A percentile compares a stretch with the other conserved stretches of the same genome.
These are phyloP conservation scores for Malaclemys terrapin DNA, from an alignment of 2,113 vertebrate genomes.

Conservation along the genomic window DNA sequence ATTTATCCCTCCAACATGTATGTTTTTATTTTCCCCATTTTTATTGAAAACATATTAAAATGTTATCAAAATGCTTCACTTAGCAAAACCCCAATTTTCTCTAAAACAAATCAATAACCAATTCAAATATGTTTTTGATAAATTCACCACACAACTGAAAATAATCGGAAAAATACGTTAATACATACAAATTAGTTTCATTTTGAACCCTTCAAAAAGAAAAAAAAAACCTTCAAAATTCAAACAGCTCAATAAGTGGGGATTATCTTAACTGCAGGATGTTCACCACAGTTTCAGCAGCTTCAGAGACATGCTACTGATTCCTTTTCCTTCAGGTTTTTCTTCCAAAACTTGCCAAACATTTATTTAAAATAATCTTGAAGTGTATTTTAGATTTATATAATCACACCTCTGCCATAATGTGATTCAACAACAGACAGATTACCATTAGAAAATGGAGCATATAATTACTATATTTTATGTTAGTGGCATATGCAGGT, in stretches of 20 bases:
- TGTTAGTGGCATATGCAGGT: neutral
- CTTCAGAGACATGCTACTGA: neutral
- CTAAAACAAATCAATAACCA: neutral
- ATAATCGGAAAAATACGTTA: neutral
- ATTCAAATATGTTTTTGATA: neutral
- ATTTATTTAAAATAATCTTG: neutral
- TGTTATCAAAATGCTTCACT: neutral
- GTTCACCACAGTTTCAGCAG: neutral
- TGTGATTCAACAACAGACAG: neutral
- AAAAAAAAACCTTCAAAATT: neutral
- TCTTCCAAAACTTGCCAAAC: neutral
- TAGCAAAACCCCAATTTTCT: rapidly evolving
- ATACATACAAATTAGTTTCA: neutral
- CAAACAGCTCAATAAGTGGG: neutral
- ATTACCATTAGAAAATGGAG: neutral
- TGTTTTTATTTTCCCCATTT: neutral
- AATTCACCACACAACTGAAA: neutral
- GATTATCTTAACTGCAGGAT: neutral
- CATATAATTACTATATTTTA: neutral
- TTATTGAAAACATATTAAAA: neutral
- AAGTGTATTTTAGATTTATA: neutral
- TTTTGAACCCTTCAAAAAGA: neutral
- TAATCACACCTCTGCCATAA: neutral
- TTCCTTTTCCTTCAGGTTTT: neutral
- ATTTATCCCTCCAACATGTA: neutral